Evolutionary conservation across 2,888 invertebrate species (phyloP), one percentile per base, ranked within the genome.

Genomic region (Acheta domesticus): DNA sequence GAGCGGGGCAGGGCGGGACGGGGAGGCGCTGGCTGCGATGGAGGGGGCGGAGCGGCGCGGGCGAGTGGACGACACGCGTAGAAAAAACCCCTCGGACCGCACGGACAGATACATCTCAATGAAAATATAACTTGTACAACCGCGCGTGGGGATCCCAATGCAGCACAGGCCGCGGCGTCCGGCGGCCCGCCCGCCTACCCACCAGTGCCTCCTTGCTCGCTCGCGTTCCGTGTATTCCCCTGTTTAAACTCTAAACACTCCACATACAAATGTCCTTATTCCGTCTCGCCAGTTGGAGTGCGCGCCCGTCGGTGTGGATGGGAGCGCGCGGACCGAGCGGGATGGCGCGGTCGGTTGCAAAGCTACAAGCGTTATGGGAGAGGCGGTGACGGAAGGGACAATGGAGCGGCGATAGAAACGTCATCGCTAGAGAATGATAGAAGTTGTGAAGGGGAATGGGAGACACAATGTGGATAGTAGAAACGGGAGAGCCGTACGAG

Each of bases 171-270:
- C 36, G 36, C 36, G 36, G 36, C 8, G 36, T 8, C 36, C 8
- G 36, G 36, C 8, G 36, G 8, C 36, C 36, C 36, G 8, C 36
- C 36, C 8, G 36, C 36, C 36, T 36, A 36, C 36, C 16, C 62
- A 1, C 62, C 62, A n/a, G 4, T 5, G 62, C 14, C 62, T 16
- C 62, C 62, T 62, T 62, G 12, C 62, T n/a, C 62, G 62, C 62
- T 16, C 62, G 62, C 62, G 62, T 62, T 8, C 62, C 62, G 62
- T 62, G 8, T 62, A 62, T 62, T 62, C 62, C 62, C 62, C 62
- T 62, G 62, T 62, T 62, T n/a, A 62, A 62, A 62, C 62, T 62
- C 62, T 62, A 62, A 62, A 62, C 62, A 62, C n/a, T 62, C 62
- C 62, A 62, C 62, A 62, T 62, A 62, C 62, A 16, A 62, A 62